Conservation (phyloP, 1,140 invertebrate genomes). For the Vanessa tameamea region DNA sequence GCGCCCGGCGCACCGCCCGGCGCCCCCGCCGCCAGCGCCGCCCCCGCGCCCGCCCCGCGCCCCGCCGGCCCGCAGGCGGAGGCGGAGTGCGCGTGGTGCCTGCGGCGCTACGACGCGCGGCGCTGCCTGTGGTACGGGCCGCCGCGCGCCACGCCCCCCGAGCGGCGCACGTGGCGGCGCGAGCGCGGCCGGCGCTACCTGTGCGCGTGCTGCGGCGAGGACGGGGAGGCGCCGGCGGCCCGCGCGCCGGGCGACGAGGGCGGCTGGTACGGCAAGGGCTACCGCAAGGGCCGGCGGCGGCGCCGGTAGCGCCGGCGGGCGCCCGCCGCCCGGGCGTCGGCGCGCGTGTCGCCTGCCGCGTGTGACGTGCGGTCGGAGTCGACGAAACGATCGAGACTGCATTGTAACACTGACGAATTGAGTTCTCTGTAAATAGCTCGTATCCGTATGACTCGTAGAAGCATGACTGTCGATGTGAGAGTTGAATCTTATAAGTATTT, state of each 20-base stretch:
- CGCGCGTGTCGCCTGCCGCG: not conserved
- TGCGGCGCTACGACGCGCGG: constrained; percentile 41
- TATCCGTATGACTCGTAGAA: not conserved
- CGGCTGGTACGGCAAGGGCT: constrained; percentile 66
- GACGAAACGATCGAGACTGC: not conserved
- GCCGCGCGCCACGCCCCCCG: constrained; percentile 43
- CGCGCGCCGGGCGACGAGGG: constrained; percentile 48
- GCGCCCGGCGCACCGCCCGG: constrained; percentile 65
- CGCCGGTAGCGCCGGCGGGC: constrained; percentile 46
- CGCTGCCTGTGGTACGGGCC: constrained; percentile 71
- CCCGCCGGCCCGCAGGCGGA: constrained; percentile 22
- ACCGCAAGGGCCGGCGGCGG: constrained; percentile 61
- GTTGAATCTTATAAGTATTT: constrained; percentile 3
- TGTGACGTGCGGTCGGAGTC: not conserved
- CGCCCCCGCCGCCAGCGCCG: constrained; percentile 14
- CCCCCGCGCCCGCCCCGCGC: constrained; percentile 11
- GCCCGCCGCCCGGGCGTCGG: not conserved
- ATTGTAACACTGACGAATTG: not conserved
- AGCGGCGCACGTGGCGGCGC: constrained; percentile 47
- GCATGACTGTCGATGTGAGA: not conserved
- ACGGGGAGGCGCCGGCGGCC: constrained; percentile 6
- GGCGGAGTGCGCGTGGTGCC: constrained; percentile 52
- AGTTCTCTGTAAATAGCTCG: not conserved
- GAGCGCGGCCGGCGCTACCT: constrained; percentile 54
- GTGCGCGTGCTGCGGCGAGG: constrained; percentile 63